Base-by-base conservation (phyloP, 2,888 invertebrate genomes). In the Hyles lineata region DNA sequence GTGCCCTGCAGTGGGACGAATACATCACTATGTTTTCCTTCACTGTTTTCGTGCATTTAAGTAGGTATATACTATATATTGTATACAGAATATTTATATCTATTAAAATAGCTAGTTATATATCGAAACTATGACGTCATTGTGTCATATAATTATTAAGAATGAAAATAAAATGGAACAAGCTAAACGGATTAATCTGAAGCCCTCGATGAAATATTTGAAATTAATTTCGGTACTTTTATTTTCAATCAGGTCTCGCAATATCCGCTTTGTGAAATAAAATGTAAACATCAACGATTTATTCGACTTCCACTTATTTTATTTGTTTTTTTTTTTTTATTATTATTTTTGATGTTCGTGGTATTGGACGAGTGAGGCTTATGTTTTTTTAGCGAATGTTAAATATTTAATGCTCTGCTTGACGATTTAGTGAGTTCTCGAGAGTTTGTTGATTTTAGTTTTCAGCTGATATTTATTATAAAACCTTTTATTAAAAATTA, bases 201-300 rank as follows among this genome's bases (percentile, higher is more conserved):
- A 55, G 19, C 55, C n/a, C 55, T 55, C 55, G 55, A 8, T n/a
- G 19, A 6, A 55, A 55, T 55, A 15, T n/a, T 55, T n/a, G 55
- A 55, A 55, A 55, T 55, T 17, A 55, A 23, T 60, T 60, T 60
- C 1, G 11, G 25, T 25, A 15, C 25, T 60, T 60, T n/a, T n/a
- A 55, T 55, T 55, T 60, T 60, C 25, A 15, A 29, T 60, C 15
- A 17, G 15, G 4, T 29, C 17, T 21, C 63, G 1, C 63, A 63
- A 63, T 43, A 43, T 63, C 63, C 43, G 63, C 63, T 63, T 60
- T 21, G 63, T 15, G 63, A 21, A 63, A 63, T 43, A 63, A 63
- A 63, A 63, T 21, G 35, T 63, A 63, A 63, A 63, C 63, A 43
- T 35, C 19, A 21, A 63, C 4, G 29, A 55, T 55, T 55, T 55